Conservation (phyloP, 2,797 vertebrate species). For the Gymnoscopelus braueri region DNA sequence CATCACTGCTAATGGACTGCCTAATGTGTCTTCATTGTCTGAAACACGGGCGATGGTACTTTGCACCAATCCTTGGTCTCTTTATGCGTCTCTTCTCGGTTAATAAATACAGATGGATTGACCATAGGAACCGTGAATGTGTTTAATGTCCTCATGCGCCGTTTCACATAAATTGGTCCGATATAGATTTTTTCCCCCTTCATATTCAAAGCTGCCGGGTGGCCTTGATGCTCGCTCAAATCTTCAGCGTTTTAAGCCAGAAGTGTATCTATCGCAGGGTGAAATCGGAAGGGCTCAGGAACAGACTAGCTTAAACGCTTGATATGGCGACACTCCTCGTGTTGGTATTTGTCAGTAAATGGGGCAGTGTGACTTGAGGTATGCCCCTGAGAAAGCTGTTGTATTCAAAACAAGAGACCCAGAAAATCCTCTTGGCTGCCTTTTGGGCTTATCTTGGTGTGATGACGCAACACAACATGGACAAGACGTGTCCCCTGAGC, state of each 20-base stretch:
- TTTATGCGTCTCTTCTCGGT: constrained; percentile 26
- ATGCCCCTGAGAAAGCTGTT: constrained; percentile 47
- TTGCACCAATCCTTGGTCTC: constrained; percentile 2
- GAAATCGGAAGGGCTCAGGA: constrained; percentile 37
- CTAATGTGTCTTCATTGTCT: neutral
- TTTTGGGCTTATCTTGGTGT: constrained; percentile 55
- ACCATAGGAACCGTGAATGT: constrained; percentile 30
- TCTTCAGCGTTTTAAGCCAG: constrained; percentile 30
- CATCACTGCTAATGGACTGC: too few relatives aligned
- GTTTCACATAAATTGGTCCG: constrained; percentile 34
- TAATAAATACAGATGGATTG: constrained; percentile 24
- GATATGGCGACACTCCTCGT: constrained; percentile 44
- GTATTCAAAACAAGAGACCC: constrained; percentile 65
- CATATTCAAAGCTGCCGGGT: constrained; percentile 34
- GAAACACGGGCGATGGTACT: neutral
- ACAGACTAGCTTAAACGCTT: constrained; percentile 23
- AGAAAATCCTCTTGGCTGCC: constrained; percentile 57
- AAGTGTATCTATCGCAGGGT: constrained; percentile 41
- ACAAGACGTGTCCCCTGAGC: constrained; percentile 34
- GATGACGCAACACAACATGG: constrained; percentile 59
- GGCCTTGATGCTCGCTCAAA: constrained; percentile 37
- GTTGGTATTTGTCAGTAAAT: constrained; percentile 47
- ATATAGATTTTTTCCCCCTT: constrained; percentile 8
- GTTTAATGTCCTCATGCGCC: constrained; percentile 29
- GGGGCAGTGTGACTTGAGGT: constrained; percentile 44